Percentiles rank a stretch among this genome's conserved stretches.
These are phyloP conservation scores for Strigamia crassipes DNA, from an alignment of 2,888 invertebrate species.

Conservation along the genomic window DNA sequence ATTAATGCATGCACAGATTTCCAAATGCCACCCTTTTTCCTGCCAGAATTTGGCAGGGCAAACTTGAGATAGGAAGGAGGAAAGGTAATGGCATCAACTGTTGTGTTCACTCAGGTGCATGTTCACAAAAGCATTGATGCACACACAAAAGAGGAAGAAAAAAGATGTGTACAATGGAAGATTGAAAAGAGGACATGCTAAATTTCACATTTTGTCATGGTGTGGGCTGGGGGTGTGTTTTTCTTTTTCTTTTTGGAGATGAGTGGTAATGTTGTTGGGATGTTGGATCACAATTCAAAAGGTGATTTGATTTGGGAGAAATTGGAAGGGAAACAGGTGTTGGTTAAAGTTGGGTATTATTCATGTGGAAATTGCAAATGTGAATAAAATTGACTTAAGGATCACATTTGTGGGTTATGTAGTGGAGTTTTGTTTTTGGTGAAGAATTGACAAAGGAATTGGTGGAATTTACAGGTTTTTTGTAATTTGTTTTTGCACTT, in stretches of 20 bases:
- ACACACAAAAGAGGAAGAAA: background rate
- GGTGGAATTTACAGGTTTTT: no score
- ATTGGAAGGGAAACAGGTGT: background rate
- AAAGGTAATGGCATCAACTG: conserved; percentile 25
- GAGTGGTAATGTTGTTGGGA: background rate
- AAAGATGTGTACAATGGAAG: background rate
- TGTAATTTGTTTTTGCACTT: no score
- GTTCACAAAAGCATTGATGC: background rate
- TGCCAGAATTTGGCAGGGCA: background rate
- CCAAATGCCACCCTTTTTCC: background rate
- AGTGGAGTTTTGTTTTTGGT: no score
- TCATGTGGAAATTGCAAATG: background rate
- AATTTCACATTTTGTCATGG: background rate
- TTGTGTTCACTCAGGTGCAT: background rate
- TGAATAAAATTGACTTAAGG: no score
- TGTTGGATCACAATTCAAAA: background rate
- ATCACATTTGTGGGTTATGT: no score
- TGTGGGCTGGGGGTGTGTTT: background rate
- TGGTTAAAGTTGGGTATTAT: background rate
- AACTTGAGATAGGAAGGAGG: background rate
- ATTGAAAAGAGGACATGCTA: background rate
- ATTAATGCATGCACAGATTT: conserved; percentile 12
- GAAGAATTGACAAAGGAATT: no score
- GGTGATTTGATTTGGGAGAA: background rate
- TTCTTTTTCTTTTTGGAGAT: background rate